Percentiles rank a stretch among this genome's conserved stretches.
These are phyloP conservation scores for Centropus unirufus DNA, from an alignment of 2,113 vertebrate species.

Conservation along the genomic window DNA sequence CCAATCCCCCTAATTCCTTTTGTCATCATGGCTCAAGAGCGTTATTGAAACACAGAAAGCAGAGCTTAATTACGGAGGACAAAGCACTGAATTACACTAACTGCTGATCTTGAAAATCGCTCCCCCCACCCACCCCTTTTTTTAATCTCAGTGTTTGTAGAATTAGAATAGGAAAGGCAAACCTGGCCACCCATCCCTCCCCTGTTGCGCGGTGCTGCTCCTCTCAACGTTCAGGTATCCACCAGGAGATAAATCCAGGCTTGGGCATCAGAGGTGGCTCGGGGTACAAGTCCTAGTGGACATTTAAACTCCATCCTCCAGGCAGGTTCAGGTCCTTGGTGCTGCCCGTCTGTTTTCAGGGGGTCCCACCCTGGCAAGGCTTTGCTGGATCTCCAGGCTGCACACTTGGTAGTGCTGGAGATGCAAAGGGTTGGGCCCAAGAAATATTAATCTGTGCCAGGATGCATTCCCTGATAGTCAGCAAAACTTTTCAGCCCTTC, in stretches of 20 bases:
- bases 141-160: neutral
- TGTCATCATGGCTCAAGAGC: neutral
- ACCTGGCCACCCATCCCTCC: neutral
- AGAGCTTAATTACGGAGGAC: neutral
- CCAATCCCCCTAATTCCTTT: neutral
- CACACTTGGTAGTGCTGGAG: neutral
- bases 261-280: neutral
- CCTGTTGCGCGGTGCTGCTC: neutral
- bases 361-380: neutral
- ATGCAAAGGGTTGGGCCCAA: neutral
- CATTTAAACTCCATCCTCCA: neutral
- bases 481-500: conserved; percentile 68
- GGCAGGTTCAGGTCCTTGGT: neutral
- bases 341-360: rapidly evolving
- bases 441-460: neutral
- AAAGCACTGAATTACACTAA: neutral
- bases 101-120: neutral
- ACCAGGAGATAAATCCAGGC: neutral
- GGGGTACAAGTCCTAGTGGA: neutral
- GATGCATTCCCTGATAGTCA: conserved; percentile 41
- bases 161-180: conserved; percentile 4
- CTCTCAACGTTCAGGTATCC: neutral
- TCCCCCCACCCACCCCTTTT: rapidly evolving
- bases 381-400: neutral
- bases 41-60: neutral